Conservation (phyloP, 1,140 invertebrate genomes). For the Drosophila trapezifrons region DNA sequence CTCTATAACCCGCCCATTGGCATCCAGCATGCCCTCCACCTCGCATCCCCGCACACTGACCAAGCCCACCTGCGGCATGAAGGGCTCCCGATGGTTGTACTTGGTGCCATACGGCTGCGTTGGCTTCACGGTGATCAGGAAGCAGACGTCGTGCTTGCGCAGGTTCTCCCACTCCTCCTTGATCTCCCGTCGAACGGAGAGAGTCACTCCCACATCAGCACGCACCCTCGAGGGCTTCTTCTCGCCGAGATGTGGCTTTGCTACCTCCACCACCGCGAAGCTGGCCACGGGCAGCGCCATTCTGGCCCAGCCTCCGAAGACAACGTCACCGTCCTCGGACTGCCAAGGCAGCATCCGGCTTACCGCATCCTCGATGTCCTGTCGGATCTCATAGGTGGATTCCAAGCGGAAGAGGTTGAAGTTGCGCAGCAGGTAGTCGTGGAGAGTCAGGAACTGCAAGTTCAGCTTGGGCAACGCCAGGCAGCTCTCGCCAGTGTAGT, state of each 20-base stretch:
- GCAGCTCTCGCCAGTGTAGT: conserved; percentile 97
- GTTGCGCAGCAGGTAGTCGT: conserved; percentile 98
- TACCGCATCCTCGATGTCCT: conserved; percentile 98
- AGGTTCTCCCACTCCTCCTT: conserved; percentile 98
- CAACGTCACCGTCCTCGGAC: conserved; percentile 93
- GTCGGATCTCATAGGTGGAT: conserved; percentile 99
- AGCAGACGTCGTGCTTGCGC: conserved; percentile 98
- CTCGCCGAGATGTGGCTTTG: conserved; percentile 95
- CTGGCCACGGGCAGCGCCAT: conserved; percentile 98
- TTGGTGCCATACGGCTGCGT: conserved; percentile 91
- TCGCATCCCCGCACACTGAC: conserved; percentile 98
- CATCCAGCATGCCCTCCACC: conserved; percentile 99
- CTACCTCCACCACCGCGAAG: conserved; percentile 97
- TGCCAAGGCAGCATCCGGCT: conserved; percentile 97
- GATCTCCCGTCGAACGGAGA: conserved; percentile 95
- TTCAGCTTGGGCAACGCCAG: conserved; percentile 98
- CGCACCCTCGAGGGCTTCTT: conserved; percentile 96
- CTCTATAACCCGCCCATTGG: conserved; percentile 97
- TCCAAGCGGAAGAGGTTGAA: conserved; percentile 99
- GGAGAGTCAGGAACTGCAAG: conserved; percentile 98
- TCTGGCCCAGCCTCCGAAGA: conserved; percentile 98
- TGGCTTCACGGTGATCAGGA: conserved; percentile 96
- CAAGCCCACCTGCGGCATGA: conserved; percentile 96
- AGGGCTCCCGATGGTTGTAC: conserved; percentile 92
- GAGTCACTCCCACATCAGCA: conserved; percentile 96